These are phyloP conservation scores for Tetragonula carbonaria DNA, from an alignment of 2,888 invertebrate genomes.

Conservation along the genomic window DNA sequence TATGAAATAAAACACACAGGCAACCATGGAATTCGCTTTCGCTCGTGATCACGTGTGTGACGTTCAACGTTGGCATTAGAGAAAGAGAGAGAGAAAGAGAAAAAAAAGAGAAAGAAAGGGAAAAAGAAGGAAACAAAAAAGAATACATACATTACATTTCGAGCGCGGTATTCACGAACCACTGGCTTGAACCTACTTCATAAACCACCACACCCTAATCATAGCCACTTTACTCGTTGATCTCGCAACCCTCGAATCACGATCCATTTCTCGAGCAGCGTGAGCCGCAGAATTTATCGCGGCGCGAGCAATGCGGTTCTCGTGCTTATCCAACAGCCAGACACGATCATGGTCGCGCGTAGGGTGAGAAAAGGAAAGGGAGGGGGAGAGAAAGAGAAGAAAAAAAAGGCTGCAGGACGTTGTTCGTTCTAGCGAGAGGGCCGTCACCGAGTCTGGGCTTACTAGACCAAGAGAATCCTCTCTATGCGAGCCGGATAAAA, in stretches of 20 bases:
- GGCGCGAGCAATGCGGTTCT: conserved; percentile 25
- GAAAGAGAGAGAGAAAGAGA: no score
- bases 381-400: neutral
- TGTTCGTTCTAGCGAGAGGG: conserved; percentile 58
- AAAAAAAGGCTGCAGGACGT: neutral
- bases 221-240: neutral
- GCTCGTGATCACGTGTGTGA: neutral
- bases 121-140: neutral
- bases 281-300: conserved; percentile 24
- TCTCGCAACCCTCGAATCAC: neutral
- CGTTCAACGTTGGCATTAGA: neutral
- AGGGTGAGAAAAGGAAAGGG: neutral
- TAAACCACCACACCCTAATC: neutral
- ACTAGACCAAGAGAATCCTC: conserved; percentile 72
- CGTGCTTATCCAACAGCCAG: conserved; percentile 9
- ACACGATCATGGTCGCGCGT: conserved; percentile 6
- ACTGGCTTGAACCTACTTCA: neutral
- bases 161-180: neutral
- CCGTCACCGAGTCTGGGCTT: conserved; percentile 68
- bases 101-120: no score
- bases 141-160: neutral
- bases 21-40: neutral
- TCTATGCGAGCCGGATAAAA: conserved; percentile 65
- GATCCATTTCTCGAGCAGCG: neutral
- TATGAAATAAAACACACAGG: neutral